A percentile compares a stretch with the other conserved stretches of the same genome.
These are phyloP conservation scores for Rhabdophis nuchalis DNA, from an alignment of 2,797 vertebrate species.

Conservation along the genomic window DNA sequence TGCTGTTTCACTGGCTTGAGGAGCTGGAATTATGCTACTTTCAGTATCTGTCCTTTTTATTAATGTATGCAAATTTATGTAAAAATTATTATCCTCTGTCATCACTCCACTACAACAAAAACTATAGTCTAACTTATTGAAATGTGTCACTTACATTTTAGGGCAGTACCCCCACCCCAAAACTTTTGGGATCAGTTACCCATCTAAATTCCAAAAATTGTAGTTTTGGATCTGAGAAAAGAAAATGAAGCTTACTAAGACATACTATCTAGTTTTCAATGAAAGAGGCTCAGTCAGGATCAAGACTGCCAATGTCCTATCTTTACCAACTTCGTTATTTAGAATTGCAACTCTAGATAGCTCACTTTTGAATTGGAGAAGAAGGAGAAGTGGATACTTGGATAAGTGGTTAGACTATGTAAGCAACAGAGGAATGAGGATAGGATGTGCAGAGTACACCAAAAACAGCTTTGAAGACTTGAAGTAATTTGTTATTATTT, in stretches of 20 bases:
- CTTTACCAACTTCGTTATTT: not conserved
- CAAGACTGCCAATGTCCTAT: not conserved
- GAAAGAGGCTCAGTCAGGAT: not conserved
- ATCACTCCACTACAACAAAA: not conserved
- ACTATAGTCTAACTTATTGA: not conserved
- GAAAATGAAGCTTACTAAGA: not conserved
- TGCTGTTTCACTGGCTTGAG: not conserved
- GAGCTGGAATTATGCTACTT: not conserved
- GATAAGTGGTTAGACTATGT: not conserved
- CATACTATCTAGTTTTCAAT: not conserved
- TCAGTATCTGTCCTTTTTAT: not conserved
- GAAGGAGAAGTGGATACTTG: too few relatives aligned
- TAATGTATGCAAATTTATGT: not conserved
- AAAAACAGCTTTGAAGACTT: not conserved
- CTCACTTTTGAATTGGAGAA: not conserved
- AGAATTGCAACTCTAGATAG: not conserved
- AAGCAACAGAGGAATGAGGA: not conserved
- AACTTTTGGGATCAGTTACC: not conserved
- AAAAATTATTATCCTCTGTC: not conserved
- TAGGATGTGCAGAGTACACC: not conserved
- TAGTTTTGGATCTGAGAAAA: not conserved
- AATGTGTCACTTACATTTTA: not conserved
- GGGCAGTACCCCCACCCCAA: not conserved
- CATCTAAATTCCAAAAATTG: not conserved
- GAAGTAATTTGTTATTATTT: not conserved